Percentiles rank a stretch among this genome's conserved stretches.
Evolutionary conservation across 2,113 vertebrate species (phyloP).

Genomic region (Leptocoma aspasia): DNA sequence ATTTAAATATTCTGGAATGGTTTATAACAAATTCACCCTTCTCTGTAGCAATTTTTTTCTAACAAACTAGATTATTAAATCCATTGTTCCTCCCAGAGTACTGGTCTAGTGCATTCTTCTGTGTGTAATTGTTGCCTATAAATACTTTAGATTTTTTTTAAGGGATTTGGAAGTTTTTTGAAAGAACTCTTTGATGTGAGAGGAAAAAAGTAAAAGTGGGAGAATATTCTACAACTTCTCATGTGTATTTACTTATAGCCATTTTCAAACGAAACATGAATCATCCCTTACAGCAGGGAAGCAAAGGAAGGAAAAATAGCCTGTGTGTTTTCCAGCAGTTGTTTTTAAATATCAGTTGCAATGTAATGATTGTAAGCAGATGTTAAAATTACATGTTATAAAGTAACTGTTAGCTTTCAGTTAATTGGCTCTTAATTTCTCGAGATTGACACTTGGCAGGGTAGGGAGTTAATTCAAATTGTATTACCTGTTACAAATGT

Average conservation of each 20-base stretch:
- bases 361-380: not conserved
- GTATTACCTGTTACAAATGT: not conserved
- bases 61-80: not conserved
- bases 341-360: not conserved
- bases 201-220: not conserved
- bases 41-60: not conserved
- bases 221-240: not conserved
- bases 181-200: not conserved
- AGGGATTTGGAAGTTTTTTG: not conserved
- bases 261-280: not conserved
- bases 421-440: not conserved
- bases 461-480: not conserved
- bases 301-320: not conserved
- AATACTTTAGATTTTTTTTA: not conserved
- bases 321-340: not conserved
- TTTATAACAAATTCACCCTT: not conserved
- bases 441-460: not conserved
- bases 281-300: not conserved
- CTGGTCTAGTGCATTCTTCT: not conserved
- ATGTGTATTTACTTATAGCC: not conserved
- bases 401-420: not conserved
- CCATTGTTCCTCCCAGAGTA: not conserved
- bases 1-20: not conserved
- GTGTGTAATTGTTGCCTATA: not conserved
- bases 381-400: not conserved